Evolutionary conservation across 2,797 vertebrate species (phyloP), one percentile per base, ranked within the genome.

Genomic region (Sebastes taczanowskii): DNA sequence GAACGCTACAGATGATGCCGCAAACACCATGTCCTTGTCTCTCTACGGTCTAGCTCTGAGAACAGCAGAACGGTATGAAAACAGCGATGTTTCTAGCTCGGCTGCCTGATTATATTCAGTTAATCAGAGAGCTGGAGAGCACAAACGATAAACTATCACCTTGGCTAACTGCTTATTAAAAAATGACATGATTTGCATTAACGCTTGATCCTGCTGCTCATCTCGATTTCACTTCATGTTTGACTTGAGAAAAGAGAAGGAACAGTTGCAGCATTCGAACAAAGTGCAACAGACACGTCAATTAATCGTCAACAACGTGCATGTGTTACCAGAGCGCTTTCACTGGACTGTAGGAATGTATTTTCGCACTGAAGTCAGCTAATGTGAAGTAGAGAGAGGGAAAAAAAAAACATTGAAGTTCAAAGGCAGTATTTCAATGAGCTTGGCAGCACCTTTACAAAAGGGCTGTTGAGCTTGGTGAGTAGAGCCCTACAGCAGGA

Each of bases 341-440:
- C 9, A 30, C 25, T 59, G 64, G 29, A 78, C 73, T 62, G 67
- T 69, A 42, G 71, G 46, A 63, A 32, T 61, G 25, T 70, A 73
- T 78, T 67, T 70, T 42, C 6, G 4, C 64, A 77, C 58, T 63
- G 77, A 89, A 68, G 69, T 66, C 38, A 20, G 46, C 46, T 52
- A 70, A 79, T 65, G 66, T 30, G 72, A 60, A 20, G 22, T 11
- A 6, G 46, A 61, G 22, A 16, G 22, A 16, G 32, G 11, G 4
- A 16, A 38, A 32, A 32, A 22, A 34, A 49, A 74, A 29, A 7
- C 58, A 22, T 3, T 78, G 71, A 81, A 58, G 82, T 84, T 87
- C 78, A 91, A 88, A 86, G 71, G 62, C 34, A 71, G 71, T 22
- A 59, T 88, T 86, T 89, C 58, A 76, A 66, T 78, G 82, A 81